Evolutionary conservation across 2,113 vertebrate species (phyloP), one percentile per base, ranked within the genome.

Genomic region (Microtus montanus): DNA sequence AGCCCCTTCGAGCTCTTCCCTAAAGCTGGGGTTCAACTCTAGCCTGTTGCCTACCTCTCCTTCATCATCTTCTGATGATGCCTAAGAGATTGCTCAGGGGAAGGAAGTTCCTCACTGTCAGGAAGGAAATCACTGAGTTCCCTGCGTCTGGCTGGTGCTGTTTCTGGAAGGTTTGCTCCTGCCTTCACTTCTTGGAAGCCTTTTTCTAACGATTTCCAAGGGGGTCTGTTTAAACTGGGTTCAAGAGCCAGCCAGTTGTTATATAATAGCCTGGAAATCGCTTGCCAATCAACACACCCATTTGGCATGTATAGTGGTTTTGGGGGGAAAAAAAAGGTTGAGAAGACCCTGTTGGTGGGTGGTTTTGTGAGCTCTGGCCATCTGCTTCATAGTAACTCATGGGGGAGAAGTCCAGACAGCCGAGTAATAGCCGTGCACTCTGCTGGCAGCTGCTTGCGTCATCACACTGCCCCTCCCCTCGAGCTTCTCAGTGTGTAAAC

Each of bases 331-430:
- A 85, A 85, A 94, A 82, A 84, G 82, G 63, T 54, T 30, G 75
- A 94, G 80, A 90, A 58, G 85, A 82, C 44, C 24, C 71, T 64
- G 58, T 11, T 89, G 75, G 77, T 75, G 24, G 93, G 61, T 61
- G 84, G 33, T 80, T 95, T 90, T 77, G 47, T 79, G 91, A 63
- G 66, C 75, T 95, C 87, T 71, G 3, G 38, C 58, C 95, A 97
- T 94, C 94, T 95, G 97, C 80, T 96, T 94, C 89, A 64, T 74
- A 63, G 26, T 96, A 94, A 95, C 87, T 97, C 95, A 92, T 71
- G 58, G 49, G 38, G 38, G 30, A 10, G n/a, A 84, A 90, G 61
- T 85, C 41, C 78, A 93, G 96, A 95, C 95, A 96, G 47, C 94
- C 91, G 15, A 89, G 15, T 87, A 95, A 97, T 52, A 86, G 89